phyloP scores from a whole-genome alignment of 2,113 vertebrate genomes.

The Chlamydotis undulata region DNA sequence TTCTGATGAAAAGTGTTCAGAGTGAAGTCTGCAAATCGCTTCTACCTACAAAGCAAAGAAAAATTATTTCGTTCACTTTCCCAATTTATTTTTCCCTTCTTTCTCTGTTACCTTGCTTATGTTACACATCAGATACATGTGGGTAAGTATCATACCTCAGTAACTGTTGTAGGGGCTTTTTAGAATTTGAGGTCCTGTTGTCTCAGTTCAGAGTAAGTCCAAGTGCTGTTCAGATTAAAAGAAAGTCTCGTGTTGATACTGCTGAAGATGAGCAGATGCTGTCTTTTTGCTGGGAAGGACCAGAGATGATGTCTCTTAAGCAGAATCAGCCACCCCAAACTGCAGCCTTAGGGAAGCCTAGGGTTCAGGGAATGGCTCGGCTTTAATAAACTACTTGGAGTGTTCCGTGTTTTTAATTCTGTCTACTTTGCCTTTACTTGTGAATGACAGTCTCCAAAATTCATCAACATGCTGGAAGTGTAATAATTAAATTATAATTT shows the following conservation, averaged over 20 bases:
- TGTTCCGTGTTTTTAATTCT: not conserved
- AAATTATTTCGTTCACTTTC: not conserved
- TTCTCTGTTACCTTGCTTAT: not conserved
- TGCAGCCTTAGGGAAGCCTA: not conserved
- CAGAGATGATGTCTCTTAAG: not conserved
- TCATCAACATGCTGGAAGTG: not conserved
- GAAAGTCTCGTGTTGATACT: not conserved
- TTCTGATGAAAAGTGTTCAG: not conserved
- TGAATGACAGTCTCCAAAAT: not conserved
- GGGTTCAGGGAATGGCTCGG: not conserved
- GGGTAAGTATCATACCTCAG: not conserved
- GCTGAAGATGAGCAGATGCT: not conserved
- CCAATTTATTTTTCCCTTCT: not conserved
- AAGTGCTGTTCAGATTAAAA: not conserved
- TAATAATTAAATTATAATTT: constrained; percentile 18
- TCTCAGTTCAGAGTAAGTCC: not conserved
- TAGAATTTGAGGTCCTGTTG: not conserved
- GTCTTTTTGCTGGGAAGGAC: not conserved
- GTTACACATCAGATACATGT: not conserved
- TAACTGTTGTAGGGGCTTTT: not conserved
- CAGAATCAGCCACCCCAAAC: not conserved
- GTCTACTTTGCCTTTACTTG: not conserved
- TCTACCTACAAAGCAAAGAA: not conserved
- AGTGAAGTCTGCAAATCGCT: not conserved
- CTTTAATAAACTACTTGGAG: not conserved